Base-by-base conservation (phyloP, 1,140 invertebrate genomes). In the Caenorhabditis inopinata region DNA sequence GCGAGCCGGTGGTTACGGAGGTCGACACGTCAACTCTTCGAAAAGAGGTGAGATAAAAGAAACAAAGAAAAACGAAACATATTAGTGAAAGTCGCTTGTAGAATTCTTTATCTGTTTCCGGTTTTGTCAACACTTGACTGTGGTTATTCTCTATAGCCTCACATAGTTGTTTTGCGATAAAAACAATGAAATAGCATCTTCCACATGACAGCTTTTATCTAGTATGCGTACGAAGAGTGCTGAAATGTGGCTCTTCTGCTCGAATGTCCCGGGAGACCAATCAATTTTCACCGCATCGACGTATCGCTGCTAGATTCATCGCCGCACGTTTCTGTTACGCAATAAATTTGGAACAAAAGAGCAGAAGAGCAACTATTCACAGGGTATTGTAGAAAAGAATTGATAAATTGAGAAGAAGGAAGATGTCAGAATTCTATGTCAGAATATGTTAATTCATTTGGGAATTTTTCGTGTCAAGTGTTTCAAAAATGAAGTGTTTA, bases 1-100 rank as follows among this genome's bases (percentile, higher is more conserved):
- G 85, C 16, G 78, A 81, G 21, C 87, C 87, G 16, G 76, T 80
- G 11, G 62, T 85, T 14, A 38, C 86, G n/a, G 87, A 88, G 48
- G 78, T 80, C 18, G 83, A 86, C 74, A 82, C 84, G 18, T 80
- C 79, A 48, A 74, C 84, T 21, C 48, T 77, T 18, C 29, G 85
- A 16, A 79, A 79, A 48, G 86, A 88, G 53, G 87, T 87, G 18
- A 25, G 16, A 29, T 51, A 78, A 77, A 53, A 27, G 32, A 42
- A 35, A 76, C 46, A 48, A 74, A 74, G 25, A 11, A 14, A 48
- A 75, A 47, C 23, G 45, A 48, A 11, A n/a, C 25, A 29, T 68
- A 68, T 29, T 32, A 68, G 38, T 68, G 58, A 68, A 38, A 32
- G 38, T 32, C 35, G 58, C 58, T 68, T 68, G 58, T 68, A 32